Percentiles rank a stretch among this genome's conserved stretches.
These are phyloP conservation scores for Arctia plantaginis DNA, from an alignment of 2,888 invertebrate genomes.

Conservation along the genomic window DNA sequence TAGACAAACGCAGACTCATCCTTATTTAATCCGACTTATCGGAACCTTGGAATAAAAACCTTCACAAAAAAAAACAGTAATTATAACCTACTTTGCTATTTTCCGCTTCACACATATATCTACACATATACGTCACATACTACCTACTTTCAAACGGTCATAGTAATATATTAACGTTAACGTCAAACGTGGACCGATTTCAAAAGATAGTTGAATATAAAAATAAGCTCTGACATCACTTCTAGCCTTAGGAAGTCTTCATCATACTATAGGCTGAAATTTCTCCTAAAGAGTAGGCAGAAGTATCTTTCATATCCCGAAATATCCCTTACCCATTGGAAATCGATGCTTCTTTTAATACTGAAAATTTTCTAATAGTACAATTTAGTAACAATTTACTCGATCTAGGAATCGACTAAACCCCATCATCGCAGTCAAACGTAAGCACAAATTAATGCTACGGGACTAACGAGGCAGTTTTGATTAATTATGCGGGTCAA, in stretches of 20 bases:
- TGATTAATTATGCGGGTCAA: conserved; percentile 1
- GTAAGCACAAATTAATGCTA: conserved; percentile 1
- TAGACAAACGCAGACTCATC: conserved; percentile 24
- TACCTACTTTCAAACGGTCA: background rate
- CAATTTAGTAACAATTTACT: background rate
- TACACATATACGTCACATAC: background rate
- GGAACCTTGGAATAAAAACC: conserved; percentile 33
- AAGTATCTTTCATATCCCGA: background rate
- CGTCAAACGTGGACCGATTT: background rate
- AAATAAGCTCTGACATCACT: background rate
- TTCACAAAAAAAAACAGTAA: conserved; percentile 35
- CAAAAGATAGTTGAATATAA: background rate
- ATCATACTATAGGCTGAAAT: background rate
- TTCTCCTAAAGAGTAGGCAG: background rate
- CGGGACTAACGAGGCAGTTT: background rate
- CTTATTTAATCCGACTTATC: conserved; percentile 39
- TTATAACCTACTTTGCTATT: conserved; percentile 19
- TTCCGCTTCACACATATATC: background rate
- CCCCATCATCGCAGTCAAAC: background rate
- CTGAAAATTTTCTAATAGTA: background rate
- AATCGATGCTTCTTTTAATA: background rate
- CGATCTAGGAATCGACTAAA: background rate
- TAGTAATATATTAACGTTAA: background rate
- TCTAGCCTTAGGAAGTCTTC: background rate
- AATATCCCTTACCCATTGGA: background rate